These are phyloP conservation scores for Lineus longissimus DNA, from an alignment of 1,140 invertebrate genomes.

Conservation along the genomic window DNA sequence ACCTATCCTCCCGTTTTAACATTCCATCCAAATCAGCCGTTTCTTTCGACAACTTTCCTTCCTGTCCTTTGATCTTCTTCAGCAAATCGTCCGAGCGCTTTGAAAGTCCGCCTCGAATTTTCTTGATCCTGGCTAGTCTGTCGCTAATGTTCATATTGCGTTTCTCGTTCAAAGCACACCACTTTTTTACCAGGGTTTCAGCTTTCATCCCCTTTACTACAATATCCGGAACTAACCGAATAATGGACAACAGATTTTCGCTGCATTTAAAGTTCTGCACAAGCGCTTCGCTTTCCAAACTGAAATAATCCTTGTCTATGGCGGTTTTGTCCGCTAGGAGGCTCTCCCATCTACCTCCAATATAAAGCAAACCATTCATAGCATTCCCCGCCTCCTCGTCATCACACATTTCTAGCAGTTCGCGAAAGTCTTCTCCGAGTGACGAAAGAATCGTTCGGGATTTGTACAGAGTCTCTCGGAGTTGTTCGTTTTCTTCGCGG, in stretches of 20 bases:
- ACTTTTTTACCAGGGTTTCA: constrained; percentile 30
- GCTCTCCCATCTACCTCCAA: constrained; percentile 39
- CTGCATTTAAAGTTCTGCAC: constrained; percentile 32
- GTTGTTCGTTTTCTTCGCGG: neutral
- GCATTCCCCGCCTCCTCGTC: constrained; percentile 35
- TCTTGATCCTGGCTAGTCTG: constrained; percentile 27
- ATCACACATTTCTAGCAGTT: constrained; percentile 41
- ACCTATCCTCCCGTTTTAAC: too few species aligned
- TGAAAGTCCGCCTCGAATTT: too few species aligned
- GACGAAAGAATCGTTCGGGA: constrained; percentile 29
- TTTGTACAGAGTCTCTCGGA: constrained; percentile 8
- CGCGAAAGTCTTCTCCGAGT: constrained; percentile 34
- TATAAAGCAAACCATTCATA: constrained; percentile 32
- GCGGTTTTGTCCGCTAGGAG: constrained; percentile 37
- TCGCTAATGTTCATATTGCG: constrained; percentile 36
- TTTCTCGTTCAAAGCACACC: constrained; percentile 37
- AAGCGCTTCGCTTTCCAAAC: constrained; percentile 34
- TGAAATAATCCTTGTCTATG: constrained; percentile 33
- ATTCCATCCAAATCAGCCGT: too few species aligned
- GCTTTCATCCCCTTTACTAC: constrained; percentile 37
- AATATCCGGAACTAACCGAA: constrained; percentile 35
- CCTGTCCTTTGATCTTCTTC: too few species aligned
- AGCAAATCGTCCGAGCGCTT: too few species aligned
- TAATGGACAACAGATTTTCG: constrained; percentile 22
- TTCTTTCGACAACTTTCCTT: too few species aligned